Conservation (phyloP, 1,140 invertebrate species). For the Cephus cinctus region DNA sequence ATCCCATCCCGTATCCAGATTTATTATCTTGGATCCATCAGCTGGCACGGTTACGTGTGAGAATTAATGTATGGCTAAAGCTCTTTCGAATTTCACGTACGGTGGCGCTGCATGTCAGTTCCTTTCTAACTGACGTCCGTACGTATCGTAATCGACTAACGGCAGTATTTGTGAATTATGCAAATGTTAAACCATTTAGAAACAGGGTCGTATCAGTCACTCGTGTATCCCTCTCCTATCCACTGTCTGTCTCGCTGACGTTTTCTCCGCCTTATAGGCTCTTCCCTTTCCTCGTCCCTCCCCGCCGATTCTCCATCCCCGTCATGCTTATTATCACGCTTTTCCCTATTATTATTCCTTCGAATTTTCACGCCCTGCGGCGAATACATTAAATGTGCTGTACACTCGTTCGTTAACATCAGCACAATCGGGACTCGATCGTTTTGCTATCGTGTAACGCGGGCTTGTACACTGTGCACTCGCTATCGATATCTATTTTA, state of each 20-base stretch:
- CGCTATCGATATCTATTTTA: too few relatives aligned
- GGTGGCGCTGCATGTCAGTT: too few relatives aligned
- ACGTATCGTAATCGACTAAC: too few relatives aligned
- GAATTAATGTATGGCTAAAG: too few relatives aligned
- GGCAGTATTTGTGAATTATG: constrained; percentile 11
- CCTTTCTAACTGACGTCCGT: too few relatives aligned
- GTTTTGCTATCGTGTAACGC: too few relatives aligned
- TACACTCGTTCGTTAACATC: neutral
- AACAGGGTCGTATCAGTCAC: constrained; percentile 25
- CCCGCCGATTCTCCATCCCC: neutral
- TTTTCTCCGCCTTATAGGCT: constrained; percentile 7
- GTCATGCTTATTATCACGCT: constrained; percentile 18
- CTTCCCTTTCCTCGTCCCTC: neutral
- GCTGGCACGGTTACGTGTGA: too few relatives aligned
- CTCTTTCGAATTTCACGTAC: too few relatives aligned
- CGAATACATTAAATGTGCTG: too few relatives aligned
- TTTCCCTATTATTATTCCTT: constrained; percentile 30
- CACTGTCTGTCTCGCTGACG: neutral
- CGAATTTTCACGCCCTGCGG: constrained; percentile 22
- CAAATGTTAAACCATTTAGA: constrained; percentile 17
- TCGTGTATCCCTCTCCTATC: constrained; percentile 3
- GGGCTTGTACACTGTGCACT: too few relatives aligned
- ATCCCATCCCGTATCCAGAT: too few relatives aligned
- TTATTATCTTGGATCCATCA: too few relatives aligned
- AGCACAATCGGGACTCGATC: constrained; percentile 9